These are phyloP conservation scores for Mionectes olivaceus DNA, from an alignment of 2,797 vertebrate species.

Conservation along the genomic window DNA sequence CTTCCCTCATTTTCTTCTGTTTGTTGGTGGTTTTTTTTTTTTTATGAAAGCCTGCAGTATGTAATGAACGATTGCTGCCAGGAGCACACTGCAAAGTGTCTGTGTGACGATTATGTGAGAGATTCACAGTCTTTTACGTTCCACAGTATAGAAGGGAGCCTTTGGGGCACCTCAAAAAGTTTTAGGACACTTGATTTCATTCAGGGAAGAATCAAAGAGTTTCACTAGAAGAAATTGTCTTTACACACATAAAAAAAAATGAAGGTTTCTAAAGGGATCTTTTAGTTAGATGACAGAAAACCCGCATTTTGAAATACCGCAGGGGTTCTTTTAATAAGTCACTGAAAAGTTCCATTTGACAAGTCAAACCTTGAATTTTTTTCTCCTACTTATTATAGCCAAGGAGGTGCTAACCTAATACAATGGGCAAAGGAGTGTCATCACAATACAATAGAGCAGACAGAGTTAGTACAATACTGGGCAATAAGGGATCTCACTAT, in stretches of 20 bases:
- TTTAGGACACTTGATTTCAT: conserved; percentile 74
- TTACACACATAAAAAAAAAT: conserved; percentile 61
- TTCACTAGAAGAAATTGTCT: conserved; percentile 73
- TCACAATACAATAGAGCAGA: conserved; percentile 64
- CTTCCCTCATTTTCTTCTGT: background rate
- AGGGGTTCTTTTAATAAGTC: conserved; percentile 78
- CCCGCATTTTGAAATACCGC: conserved; percentile 67
- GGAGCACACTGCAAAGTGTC: conserved; percentile 45
- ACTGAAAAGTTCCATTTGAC: conserved; percentile 72
- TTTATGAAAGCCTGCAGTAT: conserved; percentile 16
- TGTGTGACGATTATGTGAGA: conserved; percentile 49
- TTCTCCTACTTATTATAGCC: conserved; percentile 72
- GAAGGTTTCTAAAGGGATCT: conserved; percentile 64
- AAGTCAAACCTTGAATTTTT: conserved; percentile 68
- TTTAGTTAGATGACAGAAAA: conserved; percentile 71
- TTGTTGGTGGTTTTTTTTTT: background rate
- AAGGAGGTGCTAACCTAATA: conserved; percentile 75
- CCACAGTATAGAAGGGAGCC: conserved; percentile 50
- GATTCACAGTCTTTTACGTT: conserved; percentile 42
- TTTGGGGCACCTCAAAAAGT: conserved; percentile 68
- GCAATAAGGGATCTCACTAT: conserved; percentile 54
- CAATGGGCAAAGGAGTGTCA: conserved; percentile 66
- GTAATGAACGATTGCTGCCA: conserved; percentile 60
- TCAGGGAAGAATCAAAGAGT: conserved; percentile 70
- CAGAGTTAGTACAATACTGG: conserved; percentile 63